These are phyloP conservation scores for Cylindroiulus punctatus DNA, from an alignment of 2,888 invertebrate genomes.

Conservation along the genomic window DNA sequence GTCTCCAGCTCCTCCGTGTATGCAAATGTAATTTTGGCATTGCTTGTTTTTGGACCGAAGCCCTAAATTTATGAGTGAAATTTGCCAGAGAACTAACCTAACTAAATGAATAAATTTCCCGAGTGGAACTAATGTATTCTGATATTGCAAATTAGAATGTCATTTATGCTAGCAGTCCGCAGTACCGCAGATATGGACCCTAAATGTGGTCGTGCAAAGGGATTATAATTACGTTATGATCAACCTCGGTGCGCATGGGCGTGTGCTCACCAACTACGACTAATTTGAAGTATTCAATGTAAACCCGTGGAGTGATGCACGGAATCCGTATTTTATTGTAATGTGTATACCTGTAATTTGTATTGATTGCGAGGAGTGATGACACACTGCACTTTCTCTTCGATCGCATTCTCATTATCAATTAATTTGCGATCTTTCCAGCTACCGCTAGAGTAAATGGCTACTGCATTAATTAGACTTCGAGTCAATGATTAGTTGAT, in stretches of 20 bases:
- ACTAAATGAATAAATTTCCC: neutral
- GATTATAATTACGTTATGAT: slow-evolving; percentile 4
- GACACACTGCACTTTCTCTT: slow-evolving; percentile 1
- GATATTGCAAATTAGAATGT: slow-evolving; percentile 32
- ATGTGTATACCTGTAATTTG: neutral
- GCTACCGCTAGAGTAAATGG: neutral
- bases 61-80: neutral
- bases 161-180: neutral
- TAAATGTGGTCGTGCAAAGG: neutral
- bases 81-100: neutral
- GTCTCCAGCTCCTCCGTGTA: neutral
- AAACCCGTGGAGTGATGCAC: neutral
- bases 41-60: neutral
- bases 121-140: slow-evolving; percentile 31
- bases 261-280: slow-evolving; percentile 25
- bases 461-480: slow-evolving; percentile 19
- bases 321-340: neutral
- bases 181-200: neutral
- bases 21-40: neutral
- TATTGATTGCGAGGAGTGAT: neutral
- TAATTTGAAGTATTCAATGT: neutral
- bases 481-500: neutral
- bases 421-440: slow-evolving; percentile 4
- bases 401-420: neutral
- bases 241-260: slow-evolving; percentile 1